A percentile compares a stretch with the other conserved stretches of the same genome.
Conservation (phyloP, 1,140 invertebrate genomes). For the Drosophila persimilis region DNA sequence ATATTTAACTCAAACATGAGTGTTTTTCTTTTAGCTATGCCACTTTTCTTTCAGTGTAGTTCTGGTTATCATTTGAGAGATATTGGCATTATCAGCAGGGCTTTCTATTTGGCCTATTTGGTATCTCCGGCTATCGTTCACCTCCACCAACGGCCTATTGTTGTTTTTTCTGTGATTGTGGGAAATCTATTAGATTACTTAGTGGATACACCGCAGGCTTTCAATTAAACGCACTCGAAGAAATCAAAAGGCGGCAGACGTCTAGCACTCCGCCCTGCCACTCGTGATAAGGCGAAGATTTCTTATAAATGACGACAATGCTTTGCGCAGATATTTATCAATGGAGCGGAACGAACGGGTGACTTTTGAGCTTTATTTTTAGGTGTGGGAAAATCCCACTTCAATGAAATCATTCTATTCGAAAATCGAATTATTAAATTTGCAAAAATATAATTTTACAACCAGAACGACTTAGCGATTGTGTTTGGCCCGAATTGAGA, state of each 20-base stretch:
- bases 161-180: slow-evolving; percentile 12
- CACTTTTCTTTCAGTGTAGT: too few species aligned
- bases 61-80: too few species aligned
- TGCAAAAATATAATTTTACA: slow-evolving; percentile 1
- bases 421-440: slow-evolving; percentile 29
- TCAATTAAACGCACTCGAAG: slow-evolving; percentile 52
- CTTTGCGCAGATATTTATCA: not conserved
- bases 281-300: slow-evolving; percentile 33
- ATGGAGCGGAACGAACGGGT: not conserved
- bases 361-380: slow-evolving; percentile 15
- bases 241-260: slow-evolving; percentile 16
- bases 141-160: not conserved
- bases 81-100: too few species aligned
- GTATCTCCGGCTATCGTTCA: slow-evolving; percentile 30
- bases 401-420: slow-evolving; percentile 16
- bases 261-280: slow-evolving; percentile 13
- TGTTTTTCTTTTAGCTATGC: too few species aligned
- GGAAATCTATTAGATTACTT: slow-evolving; percentile 34
- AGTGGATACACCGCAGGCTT: slow-evolving; percentile 18
- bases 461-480: slow-evolving; percentile 8
- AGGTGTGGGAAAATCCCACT: slow-evolving; percentile 12
- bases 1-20: too few species aligned
- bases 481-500: not conserved
- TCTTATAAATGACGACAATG: slow-evolving; percentile 25
- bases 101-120: not conserved